Percentiles rank a stretch among this genome's conserved stretches.
phyloP scores from a whole-genome alignment of 2,888 invertebrate species.

The Limnephilus auricula region DNA sequence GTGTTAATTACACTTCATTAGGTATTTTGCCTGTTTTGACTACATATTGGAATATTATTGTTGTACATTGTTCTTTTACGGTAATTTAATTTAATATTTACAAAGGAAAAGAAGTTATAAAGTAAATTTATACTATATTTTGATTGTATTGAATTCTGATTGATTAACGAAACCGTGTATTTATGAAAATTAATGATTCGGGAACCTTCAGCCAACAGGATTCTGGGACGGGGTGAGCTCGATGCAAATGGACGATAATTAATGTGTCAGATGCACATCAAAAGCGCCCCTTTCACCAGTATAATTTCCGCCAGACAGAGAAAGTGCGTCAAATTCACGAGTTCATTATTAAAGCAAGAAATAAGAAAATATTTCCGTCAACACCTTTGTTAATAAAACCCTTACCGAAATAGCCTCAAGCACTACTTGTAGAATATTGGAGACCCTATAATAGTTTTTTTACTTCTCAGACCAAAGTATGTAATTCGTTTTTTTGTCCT shows the following conservation, averaged over 20 bases:
- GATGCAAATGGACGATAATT: conserved; percentile 48
- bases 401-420: background rate
- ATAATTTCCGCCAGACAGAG: conserved; percentile 8
- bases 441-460: background rate
- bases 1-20: too few species aligned
- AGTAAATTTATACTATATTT: background rate
- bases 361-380: background rate
- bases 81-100: too few species aligned
- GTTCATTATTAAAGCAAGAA: background rate
- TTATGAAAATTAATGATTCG: background rate
- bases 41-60: too few species aligned
- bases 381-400: background rate
- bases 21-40: too few species aligned
- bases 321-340: background rate
- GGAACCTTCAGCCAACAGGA: background rate
- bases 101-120: too few species aligned
- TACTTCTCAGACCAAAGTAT: background rate
- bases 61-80: too few species aligned
- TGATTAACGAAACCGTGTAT: background rate
- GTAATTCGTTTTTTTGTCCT: background rate
- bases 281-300: conserved; percentile 22
- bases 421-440: background rate
- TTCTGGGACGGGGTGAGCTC: background rate
- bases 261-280: conserved; percentile 53
- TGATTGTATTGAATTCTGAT: background rate